Base-by-base conservation (phyloP, 2,888 invertebrate species). In the Hybos culiciformis region DNA sequence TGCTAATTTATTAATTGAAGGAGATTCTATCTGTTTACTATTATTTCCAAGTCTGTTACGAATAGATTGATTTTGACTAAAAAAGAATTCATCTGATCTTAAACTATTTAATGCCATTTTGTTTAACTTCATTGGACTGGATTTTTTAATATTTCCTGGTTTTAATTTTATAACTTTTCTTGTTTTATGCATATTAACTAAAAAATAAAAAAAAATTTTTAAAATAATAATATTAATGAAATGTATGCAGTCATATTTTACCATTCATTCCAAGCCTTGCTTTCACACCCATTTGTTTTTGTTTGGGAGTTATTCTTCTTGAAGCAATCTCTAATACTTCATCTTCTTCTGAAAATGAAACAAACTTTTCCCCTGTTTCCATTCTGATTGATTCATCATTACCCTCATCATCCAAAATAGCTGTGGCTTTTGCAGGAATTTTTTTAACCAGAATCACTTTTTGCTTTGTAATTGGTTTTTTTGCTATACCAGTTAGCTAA, bases 301-400 rank as follows among this genome's bases (percentile, higher is more conserved):
- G 43, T 18, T 49, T 50, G 6, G 54, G 46, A 23, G 47, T 50
- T 2, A 51, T 24, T 15, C 47, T 43, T 4, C 65, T 53, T 1
- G 57, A 57, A 7, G 53, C 54, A 18, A 67, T 65, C 54, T 67
- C 67, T n/a, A 63, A 54, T 9, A 67, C 62, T 51, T 67, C 67
- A 3, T 66, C 67, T 12, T 62, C 63, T 0, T 65, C 58, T 4
- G 66, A 66, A 42, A 67, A 67, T 41, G 64, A 63, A 0, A 67
- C 66, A 41, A 60, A 55, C 50, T 67, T 67, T 40, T 64, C 64
- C 8, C 51, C 46, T 38, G 48, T 53, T 32, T 54, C 53, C 48
- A 56, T 53, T 46, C 46, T 39, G 3, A 26, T 53, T 3, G 54
- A 51, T 17, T 52, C 49, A n/a, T n/a, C n/a, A n/a, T n/a, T n/a